phyloP scores from a whole-genome alignment of 2,888 invertebrate species.

The Drosophila buzzatii region DNA sequence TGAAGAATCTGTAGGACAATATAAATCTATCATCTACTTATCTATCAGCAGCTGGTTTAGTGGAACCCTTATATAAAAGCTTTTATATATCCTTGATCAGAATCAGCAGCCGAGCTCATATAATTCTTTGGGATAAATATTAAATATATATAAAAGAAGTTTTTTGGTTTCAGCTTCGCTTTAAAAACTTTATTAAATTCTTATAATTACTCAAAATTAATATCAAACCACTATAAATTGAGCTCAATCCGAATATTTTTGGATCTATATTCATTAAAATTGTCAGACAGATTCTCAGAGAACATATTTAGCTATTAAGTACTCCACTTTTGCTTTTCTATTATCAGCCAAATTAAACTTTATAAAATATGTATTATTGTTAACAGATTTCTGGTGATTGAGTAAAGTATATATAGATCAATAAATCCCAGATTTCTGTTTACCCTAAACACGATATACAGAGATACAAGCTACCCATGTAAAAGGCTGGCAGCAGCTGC shows the following conservation, averaged over 20 bases:
- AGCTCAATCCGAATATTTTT: neutral
- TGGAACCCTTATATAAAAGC: neutral
- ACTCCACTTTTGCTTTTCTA: neutral
- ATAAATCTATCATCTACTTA: too few relatives aligned
- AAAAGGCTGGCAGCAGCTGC: rapidly evolving
- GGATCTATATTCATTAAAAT: neutral
- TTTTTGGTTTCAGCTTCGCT: too few relatives aligned
- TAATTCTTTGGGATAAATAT: neutral
- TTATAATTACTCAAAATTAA: too few relatives aligned
- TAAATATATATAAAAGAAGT: too few relatives aligned
- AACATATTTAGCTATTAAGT: neutral
- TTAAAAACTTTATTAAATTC: too few relatives aligned
- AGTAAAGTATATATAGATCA: neutral
- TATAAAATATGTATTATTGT: too few relatives aligned
- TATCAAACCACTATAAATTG: too few relatives aligned
- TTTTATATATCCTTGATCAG: neutral
- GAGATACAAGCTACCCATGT: neutral
- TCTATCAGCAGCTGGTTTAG: neutral
- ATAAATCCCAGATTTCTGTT: neutral
- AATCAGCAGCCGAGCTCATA: rapidly evolving
- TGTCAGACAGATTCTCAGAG: neutral
- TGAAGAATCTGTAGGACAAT: neutral
- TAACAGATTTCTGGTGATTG: too few relatives aligned
- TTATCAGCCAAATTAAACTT: neutral
- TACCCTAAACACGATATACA: neutral